Evolutionary conservation across 1,140 invertebrate species (phyloP).

Genomic region (Hycleus phaleratus): DNA sequence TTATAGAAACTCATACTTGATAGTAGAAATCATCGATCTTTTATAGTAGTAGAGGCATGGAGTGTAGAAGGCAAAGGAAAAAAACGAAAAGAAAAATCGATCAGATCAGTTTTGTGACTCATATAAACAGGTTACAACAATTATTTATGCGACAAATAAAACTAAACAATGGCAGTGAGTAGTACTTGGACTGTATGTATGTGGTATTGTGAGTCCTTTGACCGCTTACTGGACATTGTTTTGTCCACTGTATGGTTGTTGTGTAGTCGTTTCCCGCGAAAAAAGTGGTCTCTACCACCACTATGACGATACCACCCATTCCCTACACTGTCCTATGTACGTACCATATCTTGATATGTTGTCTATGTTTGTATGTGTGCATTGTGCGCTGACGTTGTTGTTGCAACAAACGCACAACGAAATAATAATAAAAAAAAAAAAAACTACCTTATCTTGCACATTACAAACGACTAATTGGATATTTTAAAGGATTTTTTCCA

Average conservation of each 20-base stretch:
- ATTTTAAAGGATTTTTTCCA: conserved; percentile 35
- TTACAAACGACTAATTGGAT: conserved; percentile 37
- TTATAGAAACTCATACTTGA: neutral
- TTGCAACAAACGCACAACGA: conserved; percentile 12
- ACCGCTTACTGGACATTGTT: conserved; percentile 33
- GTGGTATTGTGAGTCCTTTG: conserved; percentile 31
- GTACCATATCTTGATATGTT: neutral
- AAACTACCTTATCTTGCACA: conserved; percentile 36
- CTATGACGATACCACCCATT: conserved; percentile 1
- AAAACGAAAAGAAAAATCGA: conserved; percentile 28
- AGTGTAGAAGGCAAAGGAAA: too few species aligned
- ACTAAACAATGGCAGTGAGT: conserved; percentile 37
- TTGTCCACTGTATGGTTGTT: conserved; percentile 22
- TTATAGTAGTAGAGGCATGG: too few species aligned
- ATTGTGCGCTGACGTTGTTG: neutral
- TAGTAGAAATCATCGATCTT: neutral
- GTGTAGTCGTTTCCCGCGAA: conserved; percentile 33
- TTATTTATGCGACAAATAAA: conserved; percentile 40
- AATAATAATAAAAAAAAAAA: conserved; percentile 2
- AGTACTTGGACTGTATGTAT: conserved; percentile 25
- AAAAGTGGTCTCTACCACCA: conserved; percentile 36
- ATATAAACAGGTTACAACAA: conserved; percentile 37
- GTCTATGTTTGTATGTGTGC: too few species aligned
- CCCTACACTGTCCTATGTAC: conserved; percentile 20
- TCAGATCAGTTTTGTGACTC: conserved; percentile 35